These are phyloP conservation scores for Dryobota labecula DNA, from an alignment of 2,888 invertebrate genomes.

Conservation along the genomic window DNA sequence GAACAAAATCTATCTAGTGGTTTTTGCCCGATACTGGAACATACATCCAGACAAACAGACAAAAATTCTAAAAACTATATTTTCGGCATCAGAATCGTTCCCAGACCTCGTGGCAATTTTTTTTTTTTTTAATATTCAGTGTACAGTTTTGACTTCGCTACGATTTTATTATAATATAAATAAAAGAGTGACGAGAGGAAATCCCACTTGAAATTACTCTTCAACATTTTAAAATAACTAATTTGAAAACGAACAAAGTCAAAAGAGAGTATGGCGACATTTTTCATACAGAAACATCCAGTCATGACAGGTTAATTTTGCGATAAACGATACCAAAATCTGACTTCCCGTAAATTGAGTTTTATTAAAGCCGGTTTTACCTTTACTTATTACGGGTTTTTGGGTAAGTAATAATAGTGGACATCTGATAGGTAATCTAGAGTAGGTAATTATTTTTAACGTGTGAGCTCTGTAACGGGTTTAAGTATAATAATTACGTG, in stretches of 20 bases:
- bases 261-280: conserved; percentile 42
- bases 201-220: neutral
- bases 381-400: conserved; percentile 10
- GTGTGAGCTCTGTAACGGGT: neutral
- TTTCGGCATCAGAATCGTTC: no score
- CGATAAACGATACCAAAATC: conserved; percentile 64
- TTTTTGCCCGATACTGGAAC: no score
- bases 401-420: neutral
- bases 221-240: conserved; percentile 36
- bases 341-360: conserved; percentile 57
- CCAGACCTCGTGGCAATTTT: no score
- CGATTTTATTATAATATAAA: no score
- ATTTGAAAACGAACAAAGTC: conserved; percentile 35
- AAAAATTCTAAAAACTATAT: no score
- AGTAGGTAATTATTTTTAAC: conserved; percentile 26
- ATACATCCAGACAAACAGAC: no score
- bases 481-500: neutral
- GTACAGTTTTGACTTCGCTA: no score
- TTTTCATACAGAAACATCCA: conserved; percentile 66
- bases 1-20: no score
- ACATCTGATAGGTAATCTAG: conserved; percentile 25
- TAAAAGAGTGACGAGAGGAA: conserved; percentile 9
- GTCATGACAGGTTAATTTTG: conserved; percentile 74
- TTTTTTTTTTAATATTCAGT: no score
- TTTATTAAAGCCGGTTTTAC: conserved; percentile 46